These are phyloP conservation scores for Cartodere bifasciata DNA, from an alignment of 2,888 invertebrate genomes.

Conservation along the genomic window DNA sequence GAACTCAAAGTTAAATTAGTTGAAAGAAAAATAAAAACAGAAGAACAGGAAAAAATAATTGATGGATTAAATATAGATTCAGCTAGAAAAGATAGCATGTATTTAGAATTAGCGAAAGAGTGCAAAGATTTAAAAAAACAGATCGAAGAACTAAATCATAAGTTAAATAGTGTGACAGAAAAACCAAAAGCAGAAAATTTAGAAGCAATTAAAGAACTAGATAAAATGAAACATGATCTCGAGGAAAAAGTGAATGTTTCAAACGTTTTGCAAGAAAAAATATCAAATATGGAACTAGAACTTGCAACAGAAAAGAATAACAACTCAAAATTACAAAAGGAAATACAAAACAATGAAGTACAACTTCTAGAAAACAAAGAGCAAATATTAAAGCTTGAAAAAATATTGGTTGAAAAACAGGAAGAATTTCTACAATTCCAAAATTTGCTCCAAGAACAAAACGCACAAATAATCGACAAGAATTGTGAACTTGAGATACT, in stretches of 20 bases:
- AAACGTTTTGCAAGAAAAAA: slow-evolving; percentile 5
- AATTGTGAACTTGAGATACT: slow-evolving; percentile 44
- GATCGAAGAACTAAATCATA: slow-evolving; percentile 9
- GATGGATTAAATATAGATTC: slow-evolving; percentile 44
- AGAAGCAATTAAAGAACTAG: slow-evolving; percentile 5
- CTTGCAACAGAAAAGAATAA: slow-evolving; percentile 32
- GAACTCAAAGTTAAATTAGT: slow-evolving; percentile 42
- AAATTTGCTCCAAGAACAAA: slow-evolving; percentile 31
- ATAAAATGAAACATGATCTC: slow-evolving; percentile 3
- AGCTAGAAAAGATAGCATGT: slow-evolving; percentile 44
- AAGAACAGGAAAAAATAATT: slow-evolving; percentile 41
- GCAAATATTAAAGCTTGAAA: slow-evolving; percentile 24
- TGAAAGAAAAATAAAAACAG: slow-evolving; percentile 42
- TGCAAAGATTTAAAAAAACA: slow-evolving; percentile 42
- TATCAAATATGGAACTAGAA: slow-evolving; percentile 7
- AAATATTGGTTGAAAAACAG: slow-evolving; percentile 16
- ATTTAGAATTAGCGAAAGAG: slow-evolving; percentile 43
- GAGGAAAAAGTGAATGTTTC: slow-evolving; percentile 4
- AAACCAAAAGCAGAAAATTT: no score
- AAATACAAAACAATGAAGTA: slow-evolving; percentile 23
- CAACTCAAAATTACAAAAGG: slow-evolving; percentile 21
- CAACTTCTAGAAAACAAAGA: slow-evolving; percentile 21
- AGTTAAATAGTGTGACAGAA: no score
- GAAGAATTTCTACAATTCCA: slow-evolving; percentile 34
- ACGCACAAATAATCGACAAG: slow-evolving; percentile 29